A percentile compares a stretch with the other conserved stretches of the same genome.
Evolutionary conservation across 2,797 vertebrate genomes (phyloP).

Genomic region (Microcaecilia unicolor): DNA sequence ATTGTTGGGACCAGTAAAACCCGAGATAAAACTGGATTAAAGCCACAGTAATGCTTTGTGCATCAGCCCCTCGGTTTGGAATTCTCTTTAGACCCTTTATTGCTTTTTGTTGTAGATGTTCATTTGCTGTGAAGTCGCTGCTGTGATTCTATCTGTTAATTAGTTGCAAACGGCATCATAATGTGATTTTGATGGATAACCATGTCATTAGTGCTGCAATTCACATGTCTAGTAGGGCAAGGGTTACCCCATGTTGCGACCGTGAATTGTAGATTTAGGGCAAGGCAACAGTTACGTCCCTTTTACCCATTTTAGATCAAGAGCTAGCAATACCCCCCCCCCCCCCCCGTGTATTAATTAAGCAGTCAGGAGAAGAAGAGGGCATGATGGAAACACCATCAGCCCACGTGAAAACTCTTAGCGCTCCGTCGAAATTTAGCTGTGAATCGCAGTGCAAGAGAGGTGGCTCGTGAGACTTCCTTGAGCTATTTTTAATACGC

Average conservation of each 20-base stretch:
- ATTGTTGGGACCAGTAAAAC: no score
- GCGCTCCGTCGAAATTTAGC: no score
- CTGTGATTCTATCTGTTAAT: conserved; percentile 64
- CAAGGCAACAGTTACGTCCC: not conserved
- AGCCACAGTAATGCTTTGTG: no score
- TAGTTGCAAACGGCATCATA: conserved; percentile 66
- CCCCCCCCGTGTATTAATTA: no score
- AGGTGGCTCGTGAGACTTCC: no score
- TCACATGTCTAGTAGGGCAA: conserved; percentile 34
- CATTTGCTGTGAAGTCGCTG: conserved; percentile 46
- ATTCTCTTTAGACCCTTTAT: conserved; percentile 24
- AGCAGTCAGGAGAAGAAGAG: no score
- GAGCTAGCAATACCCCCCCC: conserved; percentile 17
- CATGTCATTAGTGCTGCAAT: conserved; percentile 49
- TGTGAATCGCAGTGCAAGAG: no score
- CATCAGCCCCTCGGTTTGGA: no score
- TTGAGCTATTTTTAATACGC: no score
- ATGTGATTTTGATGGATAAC: conserved; percentile 58
- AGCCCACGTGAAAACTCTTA: no score
- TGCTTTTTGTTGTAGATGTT: conserved; percentile 36
- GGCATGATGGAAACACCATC: no score
- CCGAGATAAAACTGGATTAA: no score
- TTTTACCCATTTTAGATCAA: conserved; percentile 12
- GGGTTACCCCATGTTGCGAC: conserved; percentile 28
- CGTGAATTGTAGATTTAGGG: conserved; percentile 32